Conservation (phyloP, 2,113 vertebrate species). For the Rynchops niger region DNA sequence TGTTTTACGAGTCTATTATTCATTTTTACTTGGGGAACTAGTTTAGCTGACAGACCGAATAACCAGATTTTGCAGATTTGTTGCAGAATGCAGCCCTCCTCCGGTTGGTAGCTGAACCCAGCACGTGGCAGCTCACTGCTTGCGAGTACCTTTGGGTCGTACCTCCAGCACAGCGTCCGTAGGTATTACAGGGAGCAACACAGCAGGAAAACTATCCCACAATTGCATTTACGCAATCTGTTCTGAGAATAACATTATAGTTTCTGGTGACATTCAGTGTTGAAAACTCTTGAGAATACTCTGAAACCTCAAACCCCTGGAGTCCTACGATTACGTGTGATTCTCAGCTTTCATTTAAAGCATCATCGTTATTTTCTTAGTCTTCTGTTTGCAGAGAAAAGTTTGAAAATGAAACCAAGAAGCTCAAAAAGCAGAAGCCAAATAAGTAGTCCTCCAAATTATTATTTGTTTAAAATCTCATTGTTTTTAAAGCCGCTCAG, state of each 20-base stretch:
- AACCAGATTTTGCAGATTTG: background rate
- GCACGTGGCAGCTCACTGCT: background rate
- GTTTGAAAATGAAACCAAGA: background rate
- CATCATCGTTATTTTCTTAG: background rate
- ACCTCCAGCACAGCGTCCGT: background rate
- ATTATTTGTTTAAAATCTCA: background rate
- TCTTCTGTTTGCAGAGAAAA: background rate
- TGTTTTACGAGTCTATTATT: background rate
- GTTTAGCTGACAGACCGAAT: background rate
- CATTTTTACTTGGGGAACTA: background rate
- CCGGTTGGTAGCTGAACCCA: background rate
- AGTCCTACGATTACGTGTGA: background rate
- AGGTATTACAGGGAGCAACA: background rate
- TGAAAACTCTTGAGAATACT: background rate
- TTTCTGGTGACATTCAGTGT: conserved; percentile 7
- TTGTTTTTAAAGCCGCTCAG: background rate
- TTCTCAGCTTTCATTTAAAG: conserved; percentile 24
- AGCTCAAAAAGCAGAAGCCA: background rate
- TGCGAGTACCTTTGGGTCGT: background rate
- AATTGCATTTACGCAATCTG: background rate
- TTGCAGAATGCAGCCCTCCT: background rate
- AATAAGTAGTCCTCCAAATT: background rate
- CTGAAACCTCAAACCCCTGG: conserved; percentile 21
- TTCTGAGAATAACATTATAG: background rate
- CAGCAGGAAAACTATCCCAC: background rate